These are phyloP conservation scores for Pachyrhynchus sulphureomaculatus DNA, from an alignment of 1,140 invertebrate genomes.

Conservation along the genomic window DNA sequence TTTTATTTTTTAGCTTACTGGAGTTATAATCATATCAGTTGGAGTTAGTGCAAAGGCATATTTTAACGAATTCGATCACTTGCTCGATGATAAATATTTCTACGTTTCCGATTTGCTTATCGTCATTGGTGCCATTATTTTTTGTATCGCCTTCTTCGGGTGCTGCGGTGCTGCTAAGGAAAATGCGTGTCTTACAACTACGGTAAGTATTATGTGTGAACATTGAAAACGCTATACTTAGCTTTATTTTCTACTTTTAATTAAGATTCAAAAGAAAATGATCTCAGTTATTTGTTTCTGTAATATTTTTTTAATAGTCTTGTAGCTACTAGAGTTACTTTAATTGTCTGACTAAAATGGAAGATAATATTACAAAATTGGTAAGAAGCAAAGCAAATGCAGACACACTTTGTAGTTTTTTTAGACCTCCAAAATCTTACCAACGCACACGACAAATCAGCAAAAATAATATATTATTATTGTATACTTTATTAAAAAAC, in stretches of 20 bases:
- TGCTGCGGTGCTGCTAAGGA: slow-evolving; percentile 85
- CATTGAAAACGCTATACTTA: not conserved
- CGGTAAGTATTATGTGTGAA: slow-evolving; percentile 56
- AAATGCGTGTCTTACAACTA: slow-evolving; percentile 82
- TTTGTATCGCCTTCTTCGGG: slow-evolving; percentile 82
- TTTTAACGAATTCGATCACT: slow-evolving; percentile 66
- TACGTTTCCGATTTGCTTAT: slow-evolving; percentile 76
- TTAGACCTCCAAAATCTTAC: too few species aligned
- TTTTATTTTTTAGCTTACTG: slow-evolving; percentile 42
- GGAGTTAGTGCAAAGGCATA: slow-evolving; percentile 66
- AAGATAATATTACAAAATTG: too few species aligned
- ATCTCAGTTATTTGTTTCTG: too few species aligned
- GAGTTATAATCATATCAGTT: slow-evolving; percentile 62
- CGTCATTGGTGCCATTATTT: slow-evolving; percentile 74
- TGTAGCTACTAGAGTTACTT: too few species aligned
- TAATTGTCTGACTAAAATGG: too few species aligned
- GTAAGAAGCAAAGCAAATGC: too few species aligned
- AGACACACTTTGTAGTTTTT: too few species aligned
- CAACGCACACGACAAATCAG: too few species aligned
- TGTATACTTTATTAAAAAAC: too few species aligned
- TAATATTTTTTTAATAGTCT: too few species aligned
- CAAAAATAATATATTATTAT: too few species aligned
- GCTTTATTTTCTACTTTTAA: not conserved
- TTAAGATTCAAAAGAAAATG: too few species aligned
- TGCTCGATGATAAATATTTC: slow-evolving; percentile 65